A percentile compares a stretch with the other conserved stretches of the same genome.
Evolutionary conservation across 1,140 invertebrate genomes (phyloP).

Genomic region (Aphis gossypii): DNA sequence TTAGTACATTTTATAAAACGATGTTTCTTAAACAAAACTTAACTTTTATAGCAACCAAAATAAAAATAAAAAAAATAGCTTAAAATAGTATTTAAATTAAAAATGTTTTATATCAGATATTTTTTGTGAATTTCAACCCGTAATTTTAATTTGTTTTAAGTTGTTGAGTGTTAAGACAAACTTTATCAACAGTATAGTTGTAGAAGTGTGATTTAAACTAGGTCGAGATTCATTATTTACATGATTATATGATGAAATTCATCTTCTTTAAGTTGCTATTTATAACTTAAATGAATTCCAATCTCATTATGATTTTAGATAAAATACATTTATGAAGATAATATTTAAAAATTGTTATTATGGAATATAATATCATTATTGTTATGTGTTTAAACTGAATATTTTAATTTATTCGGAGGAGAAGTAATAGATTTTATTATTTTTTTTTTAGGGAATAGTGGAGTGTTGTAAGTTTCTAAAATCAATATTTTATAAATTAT

Average conservation of each 20-base stretch:
- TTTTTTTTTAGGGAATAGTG: too few relatives aligned
- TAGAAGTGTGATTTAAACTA: not conserved
- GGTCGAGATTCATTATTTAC: not conserved
- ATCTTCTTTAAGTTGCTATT: not conserved
- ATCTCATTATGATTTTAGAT: not conserved
- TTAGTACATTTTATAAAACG: not conserved
- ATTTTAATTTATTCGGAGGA: too few relatives aligned
- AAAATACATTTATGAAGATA: not conserved
- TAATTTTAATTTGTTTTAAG: not conserved
- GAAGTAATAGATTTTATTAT: too few relatives aligned
- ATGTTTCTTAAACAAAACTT: not conserved
- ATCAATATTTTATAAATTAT: too few relatives aligned
- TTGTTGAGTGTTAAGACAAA: not conserved
- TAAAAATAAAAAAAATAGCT: not conserved
- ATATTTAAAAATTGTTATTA: too few relatives aligned
- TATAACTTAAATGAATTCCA: not conserved
- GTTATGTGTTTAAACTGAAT: too few relatives aligned
- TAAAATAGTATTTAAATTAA: not conserved
- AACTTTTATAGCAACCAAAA: not conserved
- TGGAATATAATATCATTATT: too few relatives aligned
- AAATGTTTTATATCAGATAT: not conserved
- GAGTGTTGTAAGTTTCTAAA: too few relatives aligned
- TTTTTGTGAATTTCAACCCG: not conserved
- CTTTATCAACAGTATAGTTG: not conserved
- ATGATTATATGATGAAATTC: not conserved